Evolutionary conservation across 2,113 vertebrate genomes (phyloP).

Genomic region (Anguilla rostrata): DNA sequence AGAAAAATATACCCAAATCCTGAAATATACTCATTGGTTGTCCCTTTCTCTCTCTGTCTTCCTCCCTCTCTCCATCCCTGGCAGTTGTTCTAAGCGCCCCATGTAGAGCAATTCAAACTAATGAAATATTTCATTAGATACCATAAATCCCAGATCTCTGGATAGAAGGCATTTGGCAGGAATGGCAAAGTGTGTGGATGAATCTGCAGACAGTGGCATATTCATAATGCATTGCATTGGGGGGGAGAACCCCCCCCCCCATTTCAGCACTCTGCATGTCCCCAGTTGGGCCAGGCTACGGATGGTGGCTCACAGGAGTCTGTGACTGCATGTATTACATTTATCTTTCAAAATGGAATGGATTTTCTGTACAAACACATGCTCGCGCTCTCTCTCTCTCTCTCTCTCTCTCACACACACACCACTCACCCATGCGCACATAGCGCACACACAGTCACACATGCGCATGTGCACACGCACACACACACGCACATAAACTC

Average conservation of each 20-base stretch:
- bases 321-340: background rate
- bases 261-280: background rate
- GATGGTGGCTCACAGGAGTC: background rate
- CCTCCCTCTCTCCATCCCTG: background rate
- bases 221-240: background rate
- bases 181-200: background rate
- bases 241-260: background rate
- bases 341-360: background rate
- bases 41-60: too few species aligned
- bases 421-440: background rate
- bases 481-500: background rate
- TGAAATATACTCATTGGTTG: too few species aligned
- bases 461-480: background rate
- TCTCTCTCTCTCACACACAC: too few species aligned
- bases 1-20: too few species aligned
- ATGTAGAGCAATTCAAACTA: background rate
- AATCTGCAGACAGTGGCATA: background rate
- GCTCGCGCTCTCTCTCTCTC: too few species aligned
- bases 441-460: background rate
- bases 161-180: background rate
- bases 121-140: constrained; percentile 5
- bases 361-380: background rate
- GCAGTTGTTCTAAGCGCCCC: background rate
- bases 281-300: background rate
- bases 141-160: background rate